A percentile compares a stretch with the other conserved stretches of the same genome.
phyloP scores from a whole-genome alignment of 2,113 vertebrate genomes.

The Ceyx margarethae region DNA sequence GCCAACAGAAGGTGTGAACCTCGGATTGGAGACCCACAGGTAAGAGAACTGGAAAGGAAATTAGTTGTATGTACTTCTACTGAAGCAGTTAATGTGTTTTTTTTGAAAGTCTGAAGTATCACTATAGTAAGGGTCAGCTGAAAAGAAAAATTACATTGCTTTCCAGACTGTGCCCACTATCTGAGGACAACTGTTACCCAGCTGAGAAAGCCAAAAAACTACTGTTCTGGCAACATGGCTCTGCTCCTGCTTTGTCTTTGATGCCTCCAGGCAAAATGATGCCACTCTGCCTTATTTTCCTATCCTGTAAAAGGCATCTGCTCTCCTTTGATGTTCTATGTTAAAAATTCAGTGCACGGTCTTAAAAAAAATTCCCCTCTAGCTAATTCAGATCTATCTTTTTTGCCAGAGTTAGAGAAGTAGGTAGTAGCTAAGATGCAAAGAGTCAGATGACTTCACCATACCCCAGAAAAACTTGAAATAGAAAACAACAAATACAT shows the following conservation, averaged over 20 bases:
- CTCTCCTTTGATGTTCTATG: not conserved
- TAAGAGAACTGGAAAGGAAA: not conserved
- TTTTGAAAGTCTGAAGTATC: not conserved
- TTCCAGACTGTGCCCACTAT: not conserved
- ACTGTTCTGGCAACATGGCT: not conserved
- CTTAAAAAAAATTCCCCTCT: not conserved
- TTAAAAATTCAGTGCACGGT: conserved; percentile 41
- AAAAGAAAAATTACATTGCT: not conserved
- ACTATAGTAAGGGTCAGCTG: not conserved
- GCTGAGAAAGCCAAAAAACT: not conserved
- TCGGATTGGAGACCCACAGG: not conserved
- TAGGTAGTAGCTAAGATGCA: not conserved
- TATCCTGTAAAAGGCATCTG: not conserved
- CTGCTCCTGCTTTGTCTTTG: not conserved
- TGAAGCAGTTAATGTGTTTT: not conserved
- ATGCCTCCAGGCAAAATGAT: not conserved
- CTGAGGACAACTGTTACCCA: not conserved
- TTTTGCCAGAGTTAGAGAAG: not conserved
- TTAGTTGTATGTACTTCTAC: not conserved
- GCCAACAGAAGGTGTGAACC: not conserved
- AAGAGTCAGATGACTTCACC: not conserved
- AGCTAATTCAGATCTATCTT: conserved; percentile 2
- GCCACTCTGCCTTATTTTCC: not conserved
- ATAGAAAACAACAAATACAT: not conserved
- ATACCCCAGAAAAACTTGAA: not conserved